phyloP scores from a whole-genome alignment of 2,113 vertebrate genomes.

The Aleadryas rufinucha region DNA sequence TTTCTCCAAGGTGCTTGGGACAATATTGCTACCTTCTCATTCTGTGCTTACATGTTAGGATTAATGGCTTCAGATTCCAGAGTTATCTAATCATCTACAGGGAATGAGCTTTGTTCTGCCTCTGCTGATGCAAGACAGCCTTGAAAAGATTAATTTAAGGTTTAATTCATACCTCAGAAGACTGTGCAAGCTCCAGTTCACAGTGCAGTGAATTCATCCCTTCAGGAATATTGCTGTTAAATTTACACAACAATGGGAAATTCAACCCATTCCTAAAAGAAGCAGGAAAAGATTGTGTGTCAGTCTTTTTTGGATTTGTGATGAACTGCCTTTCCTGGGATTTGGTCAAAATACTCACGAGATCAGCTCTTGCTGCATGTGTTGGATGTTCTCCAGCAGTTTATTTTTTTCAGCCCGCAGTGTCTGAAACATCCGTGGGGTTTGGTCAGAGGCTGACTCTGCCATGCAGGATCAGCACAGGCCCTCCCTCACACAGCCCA shows the following conservation, averaged over 20 bases:
- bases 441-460: not conserved
- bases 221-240: constrained; percentile 67
- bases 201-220: constrained; percentile 71
- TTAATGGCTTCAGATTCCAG: not conserved
- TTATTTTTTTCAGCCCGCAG: constrained; percentile 80
- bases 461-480: not conserved
- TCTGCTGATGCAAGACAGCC: not conserved
- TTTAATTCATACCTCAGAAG: constrained; percentile 74
- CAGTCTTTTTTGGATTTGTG: not conserved
- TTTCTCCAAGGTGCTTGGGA: not conserved
- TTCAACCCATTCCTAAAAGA: constrained; percentile 58
- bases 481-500: not conserved
- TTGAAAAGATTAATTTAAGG: not conserved
- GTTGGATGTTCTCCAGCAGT: constrained; percentile 79
- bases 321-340: not conserved
- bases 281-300: accelerated
- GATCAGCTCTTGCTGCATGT: constrained; percentile 82
- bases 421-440: constrained; percentile 19
- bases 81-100: not conserved
- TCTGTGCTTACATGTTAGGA: not conserved
- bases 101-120: not conserved
- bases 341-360: constrained; percentile 67
- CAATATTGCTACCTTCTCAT: not conserved
- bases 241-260: constrained; percentile 67
- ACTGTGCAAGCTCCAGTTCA: constrained; percentile 85